Conservation (phyloP, 2,797 vertebrate genomes). For the Setipinna tenuifilis region DNA sequence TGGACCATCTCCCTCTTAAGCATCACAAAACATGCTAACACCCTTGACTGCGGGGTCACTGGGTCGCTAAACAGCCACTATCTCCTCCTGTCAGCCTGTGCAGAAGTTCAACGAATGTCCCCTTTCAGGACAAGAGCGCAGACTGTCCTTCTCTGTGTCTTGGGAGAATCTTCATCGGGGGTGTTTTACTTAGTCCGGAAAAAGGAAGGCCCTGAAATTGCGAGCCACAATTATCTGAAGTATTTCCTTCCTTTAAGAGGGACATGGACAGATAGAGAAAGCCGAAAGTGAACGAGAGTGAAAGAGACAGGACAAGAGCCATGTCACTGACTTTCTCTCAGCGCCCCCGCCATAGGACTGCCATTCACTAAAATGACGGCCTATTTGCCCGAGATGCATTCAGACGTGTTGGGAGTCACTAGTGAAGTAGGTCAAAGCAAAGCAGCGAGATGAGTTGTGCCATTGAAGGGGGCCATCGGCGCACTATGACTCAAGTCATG, state of each 20-base stretch:
- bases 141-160: not conserved
- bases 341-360: not conserved
- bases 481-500: not conserved
- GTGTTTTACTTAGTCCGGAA: not conserved
- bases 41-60: not conserved
- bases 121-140: not conserved
- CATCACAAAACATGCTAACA: not conserved
- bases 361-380: not conserved
- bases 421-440: slow-evolving; percentile 3
- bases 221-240: not conserved
- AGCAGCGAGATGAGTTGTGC: not conserved
- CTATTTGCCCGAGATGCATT: slow-evolving; percentile 4
- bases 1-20: not conserved
- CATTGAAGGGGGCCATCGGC: not conserved
- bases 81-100: not conserved
- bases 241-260: slow-evolving; percentile 10
- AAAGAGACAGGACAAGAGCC: not conserved
- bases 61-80: not conserved
- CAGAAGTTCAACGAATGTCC: not conserved
- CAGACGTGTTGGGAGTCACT: not conserved
- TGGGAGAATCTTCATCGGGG: not conserved
- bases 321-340: not conserved
- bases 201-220: not conserved
- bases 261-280: not conserved
- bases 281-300: not conserved